Conservation (phyloP, 2,113 vertebrate species). For the Cyanoderma ruficeps region DNA sequence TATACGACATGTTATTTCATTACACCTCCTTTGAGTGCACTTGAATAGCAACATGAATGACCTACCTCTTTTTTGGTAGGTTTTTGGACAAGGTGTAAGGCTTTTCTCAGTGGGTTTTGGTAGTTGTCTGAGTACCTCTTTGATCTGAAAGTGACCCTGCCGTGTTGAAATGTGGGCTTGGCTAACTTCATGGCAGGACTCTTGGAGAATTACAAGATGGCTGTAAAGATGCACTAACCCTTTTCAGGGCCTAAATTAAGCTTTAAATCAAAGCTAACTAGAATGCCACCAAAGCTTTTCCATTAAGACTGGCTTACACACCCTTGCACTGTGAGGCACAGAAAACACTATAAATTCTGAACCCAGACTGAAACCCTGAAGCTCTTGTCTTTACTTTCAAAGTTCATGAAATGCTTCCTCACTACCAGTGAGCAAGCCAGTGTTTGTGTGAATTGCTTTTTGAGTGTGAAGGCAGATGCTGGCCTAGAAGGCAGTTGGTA, state of each 20-base stretch:
- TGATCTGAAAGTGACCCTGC: constrained; percentile 71
- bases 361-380: constrained; percentile 34
- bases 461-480: constrained; percentile 56
- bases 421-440: constrained; percentile 4
- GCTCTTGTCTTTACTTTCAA: constrained; percentile 35
- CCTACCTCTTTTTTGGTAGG: background rate
- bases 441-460: constrained; percentile 63
- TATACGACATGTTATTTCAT: background rate
- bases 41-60: background rate
- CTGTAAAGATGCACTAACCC: constrained; percentile 71
- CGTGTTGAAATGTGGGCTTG: constrained; percentile 67
- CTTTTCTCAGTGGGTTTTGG: constrained; percentile 31
- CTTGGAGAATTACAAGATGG: constrained; percentile 72
- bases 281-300: constrained; percentile 66
- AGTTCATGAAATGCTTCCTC: constrained; percentile 49
- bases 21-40: background rate
- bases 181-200: constrained; percentile 66
- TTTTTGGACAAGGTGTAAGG: constrained; percentile 8
- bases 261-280: constrained; percentile 74
- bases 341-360: constrained; percentile 65
- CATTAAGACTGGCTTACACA: constrained; percentile 68
- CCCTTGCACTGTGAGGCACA: constrained; percentile 62
- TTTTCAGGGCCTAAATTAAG: constrained; percentile 72
- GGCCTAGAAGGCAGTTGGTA: constrained; percentile 40
- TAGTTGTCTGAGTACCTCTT: constrained; percentile 28